These are phyloP conservation scores for Bugula neritina DNA, from an alignment of 2,888 invertebrate genomes.

Conservation along the genomic window DNA sequence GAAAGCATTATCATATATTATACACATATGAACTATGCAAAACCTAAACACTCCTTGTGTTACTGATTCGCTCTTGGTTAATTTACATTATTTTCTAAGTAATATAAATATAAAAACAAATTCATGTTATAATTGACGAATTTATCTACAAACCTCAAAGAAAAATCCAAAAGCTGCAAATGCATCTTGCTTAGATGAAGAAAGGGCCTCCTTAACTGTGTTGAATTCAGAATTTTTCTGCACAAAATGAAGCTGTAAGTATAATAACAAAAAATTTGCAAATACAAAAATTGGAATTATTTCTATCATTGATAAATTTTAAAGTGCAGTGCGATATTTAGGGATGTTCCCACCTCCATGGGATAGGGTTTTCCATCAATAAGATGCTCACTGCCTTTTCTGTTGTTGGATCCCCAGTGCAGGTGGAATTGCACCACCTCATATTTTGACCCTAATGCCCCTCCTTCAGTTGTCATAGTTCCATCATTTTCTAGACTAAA, in stretches of 20 bases:
- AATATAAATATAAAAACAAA: too few species aligned
- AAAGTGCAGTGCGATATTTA: too few species aligned
- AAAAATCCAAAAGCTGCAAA: slow-evolving; percentile 19
- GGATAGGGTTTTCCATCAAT: slow-evolving; percentile 2
- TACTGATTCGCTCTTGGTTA: too few species aligned
- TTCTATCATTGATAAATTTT: too few species aligned
- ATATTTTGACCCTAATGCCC: background rate
- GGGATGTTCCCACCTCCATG: too few species aligned
- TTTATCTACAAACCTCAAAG: slow-evolving; percentile 11
- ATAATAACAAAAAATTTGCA: too few species aligned
- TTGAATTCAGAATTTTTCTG: background rate
- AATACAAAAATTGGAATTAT: too few species aligned
- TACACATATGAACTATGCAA: too few species aligned
- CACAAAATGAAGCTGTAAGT: slow-evolving; percentile 10
- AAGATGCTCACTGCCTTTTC: slow-evolving; percentile 8
- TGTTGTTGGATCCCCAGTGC: slow-evolving; percentile 20
- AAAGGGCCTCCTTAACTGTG: background rate
- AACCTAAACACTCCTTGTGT: too few species aligned
- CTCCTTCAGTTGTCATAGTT: background rate
- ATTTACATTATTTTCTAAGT: too few species aligned
- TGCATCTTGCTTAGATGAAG: background rate
- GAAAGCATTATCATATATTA: too few species aligned
- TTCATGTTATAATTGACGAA: too few species aligned
- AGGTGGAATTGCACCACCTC: background rate
- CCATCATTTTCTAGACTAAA: background rate